These are phyloP conservation scores for Cylloceria caligata DNA, from an alignment of 2,888 invertebrate genomes.

Conservation along the genomic window DNA sequence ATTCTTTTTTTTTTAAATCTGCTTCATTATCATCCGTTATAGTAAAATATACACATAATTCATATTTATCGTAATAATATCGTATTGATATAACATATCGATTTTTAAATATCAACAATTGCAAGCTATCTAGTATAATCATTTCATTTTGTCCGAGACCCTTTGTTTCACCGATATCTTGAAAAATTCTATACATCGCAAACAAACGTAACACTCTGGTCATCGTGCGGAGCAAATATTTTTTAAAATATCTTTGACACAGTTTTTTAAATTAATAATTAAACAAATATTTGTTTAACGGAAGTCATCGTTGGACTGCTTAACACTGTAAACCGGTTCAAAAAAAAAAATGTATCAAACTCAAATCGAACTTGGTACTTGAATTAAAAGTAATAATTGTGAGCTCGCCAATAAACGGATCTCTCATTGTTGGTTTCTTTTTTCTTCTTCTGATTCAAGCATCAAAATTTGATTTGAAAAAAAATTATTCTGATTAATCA, in stretches of 20 bases:
- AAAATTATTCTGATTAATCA: conserved; percentile 38
- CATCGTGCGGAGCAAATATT: conserved; percentile 37
- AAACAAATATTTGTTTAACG: conserved; percentile 47
- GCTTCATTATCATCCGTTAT: conserved; percentile 75
- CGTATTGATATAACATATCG: conserved; percentile 78
- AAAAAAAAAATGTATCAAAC: conserved; percentile 33
- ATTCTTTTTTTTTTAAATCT: too few relatives aligned
- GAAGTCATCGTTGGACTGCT: conserved; percentile 62
- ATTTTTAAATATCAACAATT: conserved; percentile 77
- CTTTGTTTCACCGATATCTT: conserved; percentile 71
- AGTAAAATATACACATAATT: conserved; percentile 81
- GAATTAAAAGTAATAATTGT: background rate
- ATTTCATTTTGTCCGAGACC: conserved; percentile 72
- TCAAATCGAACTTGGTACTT: conserved; percentile 39
- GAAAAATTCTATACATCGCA: conserved; percentile 55
- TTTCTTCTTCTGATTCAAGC: conserved; percentile 1
- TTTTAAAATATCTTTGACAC: conserved; percentile 53
- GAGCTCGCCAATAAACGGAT: conserved; percentile 21
- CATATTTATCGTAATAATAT: conserved; percentile 78
- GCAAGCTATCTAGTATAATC: conserved; percentile 76
- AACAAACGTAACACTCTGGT: conserved; percentile 29
- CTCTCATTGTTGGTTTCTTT: conserved; percentile 4
- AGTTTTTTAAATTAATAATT: conserved; percentile 31
- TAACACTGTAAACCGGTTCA: conserved; percentile 29
- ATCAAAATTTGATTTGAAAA: background rate